Evolutionary conservation across 2,113 vertebrate species (phyloP).

Genomic region (Himantopus leucocephalus): DNA sequence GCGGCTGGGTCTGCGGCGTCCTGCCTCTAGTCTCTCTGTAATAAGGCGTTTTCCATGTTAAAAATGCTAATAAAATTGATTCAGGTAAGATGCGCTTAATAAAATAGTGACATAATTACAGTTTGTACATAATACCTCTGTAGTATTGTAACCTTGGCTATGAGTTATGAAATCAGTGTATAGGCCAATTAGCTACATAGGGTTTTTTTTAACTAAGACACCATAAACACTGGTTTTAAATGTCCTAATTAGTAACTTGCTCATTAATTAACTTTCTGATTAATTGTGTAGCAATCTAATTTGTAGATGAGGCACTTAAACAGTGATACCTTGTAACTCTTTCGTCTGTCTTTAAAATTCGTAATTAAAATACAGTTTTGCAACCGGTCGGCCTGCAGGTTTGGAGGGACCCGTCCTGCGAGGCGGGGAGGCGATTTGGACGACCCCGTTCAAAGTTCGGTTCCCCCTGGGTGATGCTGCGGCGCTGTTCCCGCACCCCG

Average conservation of each 20-base stretch:
- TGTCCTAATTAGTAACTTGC: conserved; percentile 83
- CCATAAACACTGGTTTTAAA: conserved; percentile 81
- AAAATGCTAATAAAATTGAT: conserved; percentile 67
- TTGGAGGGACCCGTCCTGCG: neutral
- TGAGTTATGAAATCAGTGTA: conserved; percentile 78
- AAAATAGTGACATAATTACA: conserved; percentile 72
- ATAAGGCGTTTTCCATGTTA: neutral
- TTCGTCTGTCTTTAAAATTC: conserved; percentile 74
- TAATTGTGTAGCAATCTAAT: conserved; percentile 85
- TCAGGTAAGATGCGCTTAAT: conserved; percentile 59
- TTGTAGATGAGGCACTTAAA: conserved; percentile 80
- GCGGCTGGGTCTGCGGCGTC: accelerated
- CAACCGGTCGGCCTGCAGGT: neutral
- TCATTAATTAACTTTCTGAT: conserved; percentile 87
- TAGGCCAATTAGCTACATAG: conserved; percentile 75
- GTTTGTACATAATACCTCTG: conserved; percentile 72
- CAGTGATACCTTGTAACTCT: conserved; percentile 79
- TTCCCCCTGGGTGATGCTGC: neutral
- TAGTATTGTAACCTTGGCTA: conserved; percentile 72
- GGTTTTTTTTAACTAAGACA: conserved; percentile 65
- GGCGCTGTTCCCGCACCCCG: neutral
- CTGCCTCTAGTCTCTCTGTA: neutral
- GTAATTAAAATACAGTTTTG: conserved; percentile 60
- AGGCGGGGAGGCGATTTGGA: neutral
- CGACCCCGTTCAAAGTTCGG: neutral